Base-by-base conservation (phyloP, 2,888 invertebrate genomes). In the Vandiemenella viatica region DNA sequence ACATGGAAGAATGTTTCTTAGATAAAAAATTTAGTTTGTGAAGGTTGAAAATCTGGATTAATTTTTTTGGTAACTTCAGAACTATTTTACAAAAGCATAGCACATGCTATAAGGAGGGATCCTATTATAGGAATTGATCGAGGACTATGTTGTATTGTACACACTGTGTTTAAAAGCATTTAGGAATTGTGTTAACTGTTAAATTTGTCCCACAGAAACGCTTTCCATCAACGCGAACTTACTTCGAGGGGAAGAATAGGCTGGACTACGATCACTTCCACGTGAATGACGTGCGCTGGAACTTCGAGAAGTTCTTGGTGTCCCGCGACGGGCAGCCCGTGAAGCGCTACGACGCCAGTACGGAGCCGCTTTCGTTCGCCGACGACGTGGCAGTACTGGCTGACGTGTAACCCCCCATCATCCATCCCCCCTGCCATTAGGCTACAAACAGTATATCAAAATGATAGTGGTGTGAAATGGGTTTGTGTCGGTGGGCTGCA, bases 291-390 rank as follows among this genome's bases (percentile, higher is more conserved):
- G 55, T 69, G 44, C 60, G 63, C 10, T 68, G 67, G 68, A 68
- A 68, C 57, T 68, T 64, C 54, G 68, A 67, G 54, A 68, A 68
- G 54, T 66, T 68, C 55, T 57, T 69, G 22, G 59, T 68, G 17
- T 59, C 60, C 52, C 50, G 50, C 18, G 56, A 58, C 7, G 61
- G 61, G 2, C 55, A 55, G 45, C 63, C 63, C n/a, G 53, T 56
- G 46, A 58, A 57, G 52, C 56, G 64, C 13, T 64, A 62, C 54
- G 63, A 63, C 52, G 57, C 62, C 3, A 58, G 59, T 45, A 55
- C 60, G 20, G 55, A 60, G 21, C 62, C 62, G 1, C 17, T 54
- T 0, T 51, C 55, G n/a, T 58, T 60, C 2, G 41, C 52, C 42
- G 47, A 54, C 37, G 58, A 59, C 53, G 15, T 42, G n/a, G n/a